A percentile compares a stretch with the other conserved stretches of the same genome.
Conservation (phyloP, 2,888 invertebrate genomes). For the Xylota segnis region DNA sequence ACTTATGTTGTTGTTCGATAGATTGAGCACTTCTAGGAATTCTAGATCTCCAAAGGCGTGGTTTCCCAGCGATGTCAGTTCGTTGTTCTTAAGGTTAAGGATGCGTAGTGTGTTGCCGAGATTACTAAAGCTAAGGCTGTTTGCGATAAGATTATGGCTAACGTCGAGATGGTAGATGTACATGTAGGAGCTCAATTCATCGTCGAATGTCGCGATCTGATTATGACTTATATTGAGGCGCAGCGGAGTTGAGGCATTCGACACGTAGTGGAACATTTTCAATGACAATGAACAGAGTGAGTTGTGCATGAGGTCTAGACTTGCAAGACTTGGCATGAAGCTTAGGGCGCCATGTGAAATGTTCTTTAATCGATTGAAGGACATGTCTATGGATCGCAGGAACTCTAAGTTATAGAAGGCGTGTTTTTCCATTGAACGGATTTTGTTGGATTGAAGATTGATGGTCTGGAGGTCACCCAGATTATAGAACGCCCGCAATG, state of each 20-base stretch:
- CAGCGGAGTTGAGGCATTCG: constrained; percentile 88
- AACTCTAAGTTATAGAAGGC: constrained; percentile 92
- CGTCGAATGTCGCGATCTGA: constrained; percentile 83
- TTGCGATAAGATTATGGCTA: constrained; percentile 88
- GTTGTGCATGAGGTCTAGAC: constrained; percentile 93
- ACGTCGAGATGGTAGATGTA: constrained; percentile 90
- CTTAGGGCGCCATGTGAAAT: constrained; percentile 91
- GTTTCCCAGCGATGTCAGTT: constrained; percentile 88
- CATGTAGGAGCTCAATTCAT: constrained; percentile 84
- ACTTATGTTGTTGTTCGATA: constrained; percentile 91
- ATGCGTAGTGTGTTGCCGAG: constrained; percentile 88
- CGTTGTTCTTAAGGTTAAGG: constrained; percentile 91
- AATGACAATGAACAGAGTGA: constrained; percentile 89
- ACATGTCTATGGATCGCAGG: constrained; percentile 92
- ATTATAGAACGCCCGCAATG: constrained; percentile 89
- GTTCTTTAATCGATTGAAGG: constrained; percentile 91
- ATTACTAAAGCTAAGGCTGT: constrained; percentile 88
- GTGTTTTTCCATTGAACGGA: constrained; percentile 88
- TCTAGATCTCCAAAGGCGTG: constrained; percentile 90
- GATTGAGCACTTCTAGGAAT: constrained; percentile 89
- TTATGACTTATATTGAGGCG: constrained; percentile 92
- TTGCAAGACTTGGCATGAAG: constrained; percentile 90
- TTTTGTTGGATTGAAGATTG: constrained; percentile 91
- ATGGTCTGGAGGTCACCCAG: constrained; percentile 91
- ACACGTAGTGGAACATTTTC: constrained; percentile 89